Percentiles rank a stretch among this genome's conserved stretches.
phyloP scores from a whole-genome alignment of 2,797 vertebrate genomes.

The Ctenochaetus hawaiiensis region DNA sequence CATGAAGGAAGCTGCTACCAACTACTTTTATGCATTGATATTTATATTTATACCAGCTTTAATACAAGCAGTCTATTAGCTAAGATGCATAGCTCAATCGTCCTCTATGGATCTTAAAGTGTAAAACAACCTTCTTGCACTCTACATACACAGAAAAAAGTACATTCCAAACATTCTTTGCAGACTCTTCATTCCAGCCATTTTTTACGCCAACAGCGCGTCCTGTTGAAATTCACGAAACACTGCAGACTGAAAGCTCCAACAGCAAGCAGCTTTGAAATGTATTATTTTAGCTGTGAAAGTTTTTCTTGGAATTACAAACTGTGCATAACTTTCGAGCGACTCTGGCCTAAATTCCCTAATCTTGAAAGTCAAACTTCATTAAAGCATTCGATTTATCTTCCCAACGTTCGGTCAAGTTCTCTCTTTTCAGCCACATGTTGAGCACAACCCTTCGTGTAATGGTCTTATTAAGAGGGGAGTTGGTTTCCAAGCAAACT shows the following conservation, averaged over 20 bases:
- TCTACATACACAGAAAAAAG: slow-evolving; percentile 27
- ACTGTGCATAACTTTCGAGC: slow-evolving; percentile 79
- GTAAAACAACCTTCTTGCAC: slow-evolving; percentile 6
- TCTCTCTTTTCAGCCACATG: slow-evolving; percentile 56
- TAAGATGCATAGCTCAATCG: neutral
- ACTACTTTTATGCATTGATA: neutral
- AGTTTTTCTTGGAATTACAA: slow-evolving; percentile 82
- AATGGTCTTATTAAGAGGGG: slow-evolving; percentile 82
- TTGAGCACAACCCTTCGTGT: slow-evolving; percentile 79
- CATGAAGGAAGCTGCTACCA: neutral
- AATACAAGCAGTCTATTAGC: no score
- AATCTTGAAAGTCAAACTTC: slow-evolving; percentile 84
- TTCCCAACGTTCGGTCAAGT: slow-evolving; percentile 44
- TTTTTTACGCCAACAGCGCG: slow-evolving; percentile 30
- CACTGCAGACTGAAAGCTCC: slow-evolving; percentile 43
- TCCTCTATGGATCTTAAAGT: neutral
- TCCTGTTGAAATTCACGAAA: slow-evolving; percentile 59
- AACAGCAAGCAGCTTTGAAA: slow-evolving; percentile 62
- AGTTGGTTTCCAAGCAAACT: slow-evolving; percentile 70
- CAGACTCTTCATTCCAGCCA: slow-evolving; percentile 60
- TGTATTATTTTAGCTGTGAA: slow-evolving; percentile 85
- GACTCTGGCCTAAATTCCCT: slow-evolving; percentile 70
- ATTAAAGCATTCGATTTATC: slow-evolving; percentile 82
- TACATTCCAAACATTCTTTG: slow-evolving; percentile 62
- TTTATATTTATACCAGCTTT: no score